Base-by-base conservation (phyloP, 2,888 invertebrate species). In the Rhagonycha fulva region DNA sequence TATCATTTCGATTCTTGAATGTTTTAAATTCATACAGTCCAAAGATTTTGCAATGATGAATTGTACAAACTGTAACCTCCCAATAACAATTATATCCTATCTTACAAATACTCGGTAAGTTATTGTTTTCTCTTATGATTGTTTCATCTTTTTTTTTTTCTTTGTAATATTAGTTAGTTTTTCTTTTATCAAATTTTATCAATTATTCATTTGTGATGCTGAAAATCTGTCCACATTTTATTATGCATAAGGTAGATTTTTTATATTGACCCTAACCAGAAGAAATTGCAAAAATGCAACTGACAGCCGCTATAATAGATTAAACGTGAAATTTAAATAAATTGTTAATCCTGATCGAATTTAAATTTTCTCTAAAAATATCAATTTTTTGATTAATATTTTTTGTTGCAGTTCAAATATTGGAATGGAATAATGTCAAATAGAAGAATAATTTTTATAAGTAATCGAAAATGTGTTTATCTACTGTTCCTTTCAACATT, bases 381-480 rank as follows among this genome's bases (percentile, higher is more conserved):
- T 3, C 2, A 26, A 3, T 7, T 9, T 28, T 9, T 28, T 28
- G 9, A 28, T 28, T 28, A 9, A 28, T 28, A 28, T 47, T 47
- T n/a, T n/a, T 47, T 47, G n/a, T 47, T 47, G 47, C 47, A 47
- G 47, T n/a, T 47, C 47, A 47, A n/a, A 47, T 47, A n/a, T n/a
- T n/a, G 7, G 7, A 47, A n/a, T 12, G 26, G n/a, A 26, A n/a
- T 28, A 14, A 70, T 70, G 62, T 24, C 11, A 61, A 23, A 10
- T 3, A 14, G 26, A n/a, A 70, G 30, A 70, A 70, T 28, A 24
- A 61, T 24, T 19, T 62, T 70, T 24, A 70, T n/a, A 12, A 62
- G 30, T 0, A 61, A 70, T 70, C 70, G 70, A 60, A 70, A 28
- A 70, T 70, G 30, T 12, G 62, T 70, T 12, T 70, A 23, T 9